These are phyloP conservation scores for Dicerorhinus sumatrensis DNA, from an alignment of 2,113 vertebrate species.

Conservation along the genomic window DNA sequence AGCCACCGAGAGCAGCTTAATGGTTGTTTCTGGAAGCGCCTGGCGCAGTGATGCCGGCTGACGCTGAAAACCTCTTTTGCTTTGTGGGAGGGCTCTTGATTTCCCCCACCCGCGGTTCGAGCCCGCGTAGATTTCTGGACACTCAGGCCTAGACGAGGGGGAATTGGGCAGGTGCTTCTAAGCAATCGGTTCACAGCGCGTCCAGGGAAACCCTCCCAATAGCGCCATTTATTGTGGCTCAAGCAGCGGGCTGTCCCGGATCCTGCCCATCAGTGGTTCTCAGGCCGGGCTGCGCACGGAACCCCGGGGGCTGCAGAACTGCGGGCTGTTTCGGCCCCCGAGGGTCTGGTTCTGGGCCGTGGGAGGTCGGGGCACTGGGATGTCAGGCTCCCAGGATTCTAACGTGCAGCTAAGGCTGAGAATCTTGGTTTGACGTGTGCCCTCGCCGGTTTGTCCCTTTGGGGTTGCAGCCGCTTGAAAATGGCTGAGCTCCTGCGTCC, in stretches of 20 bases:
- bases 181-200: neutral
- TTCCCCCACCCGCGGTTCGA: neutral
- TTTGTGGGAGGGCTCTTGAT: neutral
- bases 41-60: neutral
- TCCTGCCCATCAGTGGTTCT: neutral
- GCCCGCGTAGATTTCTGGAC: neutral
- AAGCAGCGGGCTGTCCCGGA: neutral
- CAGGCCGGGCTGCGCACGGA: neutral
- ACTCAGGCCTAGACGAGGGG: rapidly evolving
- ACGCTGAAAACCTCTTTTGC: neutral
- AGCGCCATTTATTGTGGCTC: neutral
- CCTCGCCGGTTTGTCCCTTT: neutral
- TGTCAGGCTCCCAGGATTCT: neutral
- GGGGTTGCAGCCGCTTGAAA: neutral
- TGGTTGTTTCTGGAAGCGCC: neutral
- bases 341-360: neutral
- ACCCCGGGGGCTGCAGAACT: neutral
- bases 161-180: neutral
- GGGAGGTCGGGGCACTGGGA: too few relatives aligned
- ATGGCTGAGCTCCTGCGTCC: neutral
- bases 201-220: neutral
- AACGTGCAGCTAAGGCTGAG: neutral
- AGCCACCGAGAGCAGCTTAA: neutral
- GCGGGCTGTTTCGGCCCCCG: too few relatives aligned
- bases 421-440: neutral